Conservation (phyloP, 1,140 invertebrate genomes). For the Physella acuta region DNA sequence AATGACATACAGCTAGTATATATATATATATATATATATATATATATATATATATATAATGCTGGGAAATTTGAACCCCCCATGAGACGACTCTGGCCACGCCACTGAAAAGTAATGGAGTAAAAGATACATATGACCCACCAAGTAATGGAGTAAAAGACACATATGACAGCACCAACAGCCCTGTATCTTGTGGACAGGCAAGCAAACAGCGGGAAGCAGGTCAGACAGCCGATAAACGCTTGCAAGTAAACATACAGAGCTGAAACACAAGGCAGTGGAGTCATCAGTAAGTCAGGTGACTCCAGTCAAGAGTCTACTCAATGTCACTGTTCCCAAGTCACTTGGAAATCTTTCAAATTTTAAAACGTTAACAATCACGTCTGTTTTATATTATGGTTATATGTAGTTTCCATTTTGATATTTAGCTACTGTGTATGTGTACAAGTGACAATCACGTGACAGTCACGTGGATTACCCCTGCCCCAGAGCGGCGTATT, state of each 20-base stretch:
- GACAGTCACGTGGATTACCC: neutral
- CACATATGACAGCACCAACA: constrained; percentile 11
- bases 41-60: neutral
- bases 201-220: constrained; percentile 21
- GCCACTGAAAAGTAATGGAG: no score
- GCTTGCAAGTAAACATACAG: constrained; percentile 16
- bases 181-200: constrained; percentile 21
- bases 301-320: neutral
- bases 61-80: neutral
- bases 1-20: neutral
- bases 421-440: neutral
- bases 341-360: neutral
- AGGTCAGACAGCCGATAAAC: constrained; percentile 17
- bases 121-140: constrained; percentile 3
- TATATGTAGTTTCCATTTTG: neutral
- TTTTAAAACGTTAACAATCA: neutral
- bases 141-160: constrained; percentile 20
- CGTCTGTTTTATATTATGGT: neutral
- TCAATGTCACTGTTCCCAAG: neutral
- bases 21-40: neutral
- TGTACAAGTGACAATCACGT: neutral
- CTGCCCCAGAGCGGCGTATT: neutral
- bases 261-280: constrained; percentile 1
- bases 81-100: no score
- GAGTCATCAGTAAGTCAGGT: no score